Percentiles rank a stretch among this genome's conserved stretches.
Conservation (phyloP, 2,888 invertebrate species). For the Carterocephalus palaemon region DNA sequence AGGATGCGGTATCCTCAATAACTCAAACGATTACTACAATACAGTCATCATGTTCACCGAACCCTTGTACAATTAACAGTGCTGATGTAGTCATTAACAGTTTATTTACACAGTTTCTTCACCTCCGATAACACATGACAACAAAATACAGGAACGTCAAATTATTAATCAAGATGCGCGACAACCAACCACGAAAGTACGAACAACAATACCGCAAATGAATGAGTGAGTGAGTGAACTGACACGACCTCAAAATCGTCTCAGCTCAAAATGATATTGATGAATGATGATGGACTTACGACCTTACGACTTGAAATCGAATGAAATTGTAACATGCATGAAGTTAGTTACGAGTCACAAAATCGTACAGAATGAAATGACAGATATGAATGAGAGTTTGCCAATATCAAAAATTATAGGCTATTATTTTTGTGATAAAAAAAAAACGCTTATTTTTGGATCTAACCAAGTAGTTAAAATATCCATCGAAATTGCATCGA, state of each 20-base stretch:
- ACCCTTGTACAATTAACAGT: slow-evolving; percentile 21
- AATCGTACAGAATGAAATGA: too few relatives aligned
- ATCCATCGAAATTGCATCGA: too few relatives aligned
- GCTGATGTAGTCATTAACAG: slow-evolving; percentile 1
- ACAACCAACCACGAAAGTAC: too few relatives aligned
- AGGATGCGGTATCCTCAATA: slow-evolving; percentile 47
- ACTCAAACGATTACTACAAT: slow-evolving; percentile 47
- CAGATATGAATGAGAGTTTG: too few relatives aligned
- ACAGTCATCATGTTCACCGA: slow-evolving; percentile 53
- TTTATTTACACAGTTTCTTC: slow-evolving; percentile 41
- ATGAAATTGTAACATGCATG: slow-evolving; percentile 33
- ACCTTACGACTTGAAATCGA: neutral
- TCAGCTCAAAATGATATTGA: neutral
- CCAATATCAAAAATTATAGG: too few relatives aligned
- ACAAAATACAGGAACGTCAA: slow-evolving; percentile 54
- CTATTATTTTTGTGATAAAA: too few relatives aligned
- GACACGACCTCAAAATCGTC: slow-evolving; percentile 45
- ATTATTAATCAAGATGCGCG: slow-evolving; percentile 42
- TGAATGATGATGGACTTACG: neutral
- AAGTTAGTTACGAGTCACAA: slow-evolving; percentile 46
- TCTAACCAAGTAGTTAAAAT: too few relatives aligned
- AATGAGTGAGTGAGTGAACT: too few relatives aligned
- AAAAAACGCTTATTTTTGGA: too few relatives aligned
- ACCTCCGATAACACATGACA: slow-evolving; percentile 52
- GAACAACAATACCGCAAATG: too few relatives aligned